Percentiles rank a stretch among this genome's conserved stretches.
phyloP scores from a whole-genome alignment of 2,797 vertebrate genomes.

The Garrulus glandarius region DNA sequence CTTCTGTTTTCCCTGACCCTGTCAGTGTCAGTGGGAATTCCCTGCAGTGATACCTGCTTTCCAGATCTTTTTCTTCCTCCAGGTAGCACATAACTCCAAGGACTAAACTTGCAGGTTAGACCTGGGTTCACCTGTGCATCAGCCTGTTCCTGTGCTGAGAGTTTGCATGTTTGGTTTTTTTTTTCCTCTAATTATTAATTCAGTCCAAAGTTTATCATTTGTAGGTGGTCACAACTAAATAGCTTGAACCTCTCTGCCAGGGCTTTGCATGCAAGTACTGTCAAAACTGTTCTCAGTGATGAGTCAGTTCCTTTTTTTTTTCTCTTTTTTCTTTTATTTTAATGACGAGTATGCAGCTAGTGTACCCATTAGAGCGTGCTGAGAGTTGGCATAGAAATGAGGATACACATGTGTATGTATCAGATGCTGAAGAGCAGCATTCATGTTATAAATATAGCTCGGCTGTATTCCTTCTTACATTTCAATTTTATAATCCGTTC shows the following conservation, averaged over 20 bases:
- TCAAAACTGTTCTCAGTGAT: slow-evolving; percentile 46
- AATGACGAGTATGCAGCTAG: slow-evolving; percentile 18
- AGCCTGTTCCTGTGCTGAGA: background rate
- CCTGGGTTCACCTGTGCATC: background rate
- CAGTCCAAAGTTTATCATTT: background rate
- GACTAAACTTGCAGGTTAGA: background rate
- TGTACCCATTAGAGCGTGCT: slow-evolving; percentile 42
- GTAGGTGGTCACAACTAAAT: background rate
- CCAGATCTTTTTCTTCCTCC: background rate
- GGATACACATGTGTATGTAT: slow-evolving; percentile 59
- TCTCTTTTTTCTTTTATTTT: background rate
- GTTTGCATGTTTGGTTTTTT: fast-evolving
- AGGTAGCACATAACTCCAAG: background rate
- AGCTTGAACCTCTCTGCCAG: slow-evolving; percentile 1
- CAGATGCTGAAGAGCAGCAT: slow-evolving; percentile 43
- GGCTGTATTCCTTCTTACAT: slow-evolving; percentile 46
- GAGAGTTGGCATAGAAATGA: slow-evolving; percentile 40
- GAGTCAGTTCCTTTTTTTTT: slow-evolving; percentile 17
- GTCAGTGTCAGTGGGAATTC: background rate
- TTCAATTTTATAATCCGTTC: slow-evolving; percentile 63
- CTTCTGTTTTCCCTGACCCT: background rate
- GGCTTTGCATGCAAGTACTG: slow-evolving; percentile 25
- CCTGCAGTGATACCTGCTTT: background rate
- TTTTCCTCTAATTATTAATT: background rate
- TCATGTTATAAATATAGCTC: slow-evolving; percentile 56